Percentiles rank a stretch among this genome's conserved stretches.
Conservation (phyloP, 2,113 vertebrate genomes). For the Sylvicapra grimmia region DNA sequence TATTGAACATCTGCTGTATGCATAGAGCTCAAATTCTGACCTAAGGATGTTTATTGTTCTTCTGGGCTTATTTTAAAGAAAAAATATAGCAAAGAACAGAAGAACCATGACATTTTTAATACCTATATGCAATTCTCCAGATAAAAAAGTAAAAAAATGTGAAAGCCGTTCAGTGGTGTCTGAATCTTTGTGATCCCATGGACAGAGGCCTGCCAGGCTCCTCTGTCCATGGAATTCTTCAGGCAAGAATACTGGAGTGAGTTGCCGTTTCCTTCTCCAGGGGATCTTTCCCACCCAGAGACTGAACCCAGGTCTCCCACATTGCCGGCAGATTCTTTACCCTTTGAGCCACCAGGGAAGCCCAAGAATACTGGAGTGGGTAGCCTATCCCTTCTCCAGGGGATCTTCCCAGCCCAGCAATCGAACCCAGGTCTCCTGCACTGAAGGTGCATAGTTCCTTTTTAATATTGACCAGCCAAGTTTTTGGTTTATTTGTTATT, state of each 20-base stretch:
- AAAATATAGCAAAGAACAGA: not conserved
- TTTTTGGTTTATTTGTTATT: not conserved
- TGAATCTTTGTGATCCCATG: not conserved
- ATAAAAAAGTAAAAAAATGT: not conserved
- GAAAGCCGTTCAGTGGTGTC: not conserved
- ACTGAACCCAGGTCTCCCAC: not conserved
- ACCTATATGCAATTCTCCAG: not conserved
- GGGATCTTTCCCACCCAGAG: not conserved
- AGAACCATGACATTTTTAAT: not conserved
- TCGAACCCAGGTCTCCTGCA: not conserved
- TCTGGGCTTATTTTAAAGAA: conserved; percentile 7
- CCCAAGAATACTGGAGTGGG: not conserved
- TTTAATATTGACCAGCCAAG: not conserved
- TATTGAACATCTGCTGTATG: not conserved
- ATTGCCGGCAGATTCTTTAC: not conserved
- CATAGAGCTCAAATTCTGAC: not conserved
- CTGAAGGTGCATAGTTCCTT: not conserved
- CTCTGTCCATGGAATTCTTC: not conserved
- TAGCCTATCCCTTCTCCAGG: not conserved
- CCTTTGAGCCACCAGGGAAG: not conserved
- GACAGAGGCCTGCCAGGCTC: not conserved
- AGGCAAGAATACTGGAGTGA: not conserved
- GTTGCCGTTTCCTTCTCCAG: not conserved
- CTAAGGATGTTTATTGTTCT: not conserved
- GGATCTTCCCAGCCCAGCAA: not conserved